These are phyloP conservation scores for Phyllotreta striolata DNA, from an alignment of 2,888 invertebrate species.

Conservation along the genomic window DNA sequence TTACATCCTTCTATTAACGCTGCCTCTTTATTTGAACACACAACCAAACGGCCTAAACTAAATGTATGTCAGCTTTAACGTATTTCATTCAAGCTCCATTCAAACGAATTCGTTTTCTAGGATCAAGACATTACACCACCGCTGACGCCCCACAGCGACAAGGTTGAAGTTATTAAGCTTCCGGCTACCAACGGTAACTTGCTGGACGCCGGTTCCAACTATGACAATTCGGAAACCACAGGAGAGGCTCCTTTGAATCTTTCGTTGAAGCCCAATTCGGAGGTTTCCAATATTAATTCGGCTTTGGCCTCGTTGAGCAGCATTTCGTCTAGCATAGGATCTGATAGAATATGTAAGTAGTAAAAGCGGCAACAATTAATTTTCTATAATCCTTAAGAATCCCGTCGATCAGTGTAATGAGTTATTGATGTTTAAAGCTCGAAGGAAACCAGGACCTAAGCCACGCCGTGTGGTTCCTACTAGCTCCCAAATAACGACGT, in stretches of 20 bases:
- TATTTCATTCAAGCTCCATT: neutral
- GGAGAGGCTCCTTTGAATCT: constrained; percentile 84
- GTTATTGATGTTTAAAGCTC: constrained; percentile 64
- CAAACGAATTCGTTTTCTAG: constrained; percentile 40
- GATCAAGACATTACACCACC: constrained; percentile 53
- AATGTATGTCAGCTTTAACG: constrained; percentile 50
- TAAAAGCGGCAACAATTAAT: neutral
- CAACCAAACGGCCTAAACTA: constrained; percentile 59
- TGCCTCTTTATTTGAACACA: constrained; percentile 63
- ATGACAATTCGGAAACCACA: constrained; percentile 62
- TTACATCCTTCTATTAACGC: constrained; percentile 64
- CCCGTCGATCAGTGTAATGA: neutral
- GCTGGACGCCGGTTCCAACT: constrained; percentile 53
- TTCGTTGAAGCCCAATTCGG: constrained; percentile 75
- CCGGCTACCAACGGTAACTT: constrained; percentile 69
- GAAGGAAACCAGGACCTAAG: constrained; percentile 78
- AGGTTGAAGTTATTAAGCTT: constrained; percentile 84
- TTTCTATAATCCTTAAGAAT: neutral
- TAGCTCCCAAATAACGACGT: constrained; percentile 61
- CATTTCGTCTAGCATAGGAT: constrained; percentile 62
- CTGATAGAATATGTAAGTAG: constrained; percentile 66
- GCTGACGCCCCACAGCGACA: constrained; percentile 65
- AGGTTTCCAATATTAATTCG: constrained; percentile 59
- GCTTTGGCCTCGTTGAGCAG: constrained; percentile 69
- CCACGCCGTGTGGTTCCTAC: constrained; percentile 67